Conservation (phyloP, 2,113 vertebrate genomes). For the Chlorocebus sabaeus region DNA sequence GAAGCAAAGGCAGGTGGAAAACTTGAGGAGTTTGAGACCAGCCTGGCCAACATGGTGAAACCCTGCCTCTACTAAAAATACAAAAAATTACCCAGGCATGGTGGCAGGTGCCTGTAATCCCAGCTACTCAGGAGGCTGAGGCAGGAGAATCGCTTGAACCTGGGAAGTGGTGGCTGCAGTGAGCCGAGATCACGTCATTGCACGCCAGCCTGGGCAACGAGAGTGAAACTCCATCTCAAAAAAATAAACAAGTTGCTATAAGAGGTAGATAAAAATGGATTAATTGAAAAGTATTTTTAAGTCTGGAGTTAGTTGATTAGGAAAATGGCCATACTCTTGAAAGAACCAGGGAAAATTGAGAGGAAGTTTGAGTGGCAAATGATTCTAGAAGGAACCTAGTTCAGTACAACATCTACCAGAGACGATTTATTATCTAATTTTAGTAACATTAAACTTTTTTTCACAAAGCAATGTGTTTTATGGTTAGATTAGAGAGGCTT, state of each 20-base stretch:
- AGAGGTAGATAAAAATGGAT: background rate
- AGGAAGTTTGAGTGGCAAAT: background rate
- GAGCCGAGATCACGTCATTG: no score
- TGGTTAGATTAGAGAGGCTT: background rate
- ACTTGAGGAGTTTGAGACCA: no score
- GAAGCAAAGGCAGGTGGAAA: no score
- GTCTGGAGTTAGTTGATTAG: background rate
- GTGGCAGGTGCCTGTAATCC: no score
- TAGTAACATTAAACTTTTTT: background rate
- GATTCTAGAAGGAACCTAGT: background rate
- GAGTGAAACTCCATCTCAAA: no score
- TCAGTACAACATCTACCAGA: background rate
- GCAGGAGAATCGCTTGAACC: no score
- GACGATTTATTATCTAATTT: background rate
- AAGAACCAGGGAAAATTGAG: background rate
- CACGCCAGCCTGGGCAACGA: no score
- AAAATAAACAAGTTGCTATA: background rate
- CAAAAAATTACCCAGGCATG: no score
- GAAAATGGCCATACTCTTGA: background rate
- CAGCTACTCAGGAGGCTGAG: no score
- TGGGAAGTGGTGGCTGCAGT: no score
- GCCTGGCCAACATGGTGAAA: no score
- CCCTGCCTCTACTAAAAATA: no score
- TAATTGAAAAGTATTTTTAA: background rate
- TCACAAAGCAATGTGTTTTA: background rate